Evolutionary conservation across 2,888 invertebrate genomes (phyloP), one percentile per base, ranked within the genome.

Genomic region (Spodoptera littoralis): DNA sequence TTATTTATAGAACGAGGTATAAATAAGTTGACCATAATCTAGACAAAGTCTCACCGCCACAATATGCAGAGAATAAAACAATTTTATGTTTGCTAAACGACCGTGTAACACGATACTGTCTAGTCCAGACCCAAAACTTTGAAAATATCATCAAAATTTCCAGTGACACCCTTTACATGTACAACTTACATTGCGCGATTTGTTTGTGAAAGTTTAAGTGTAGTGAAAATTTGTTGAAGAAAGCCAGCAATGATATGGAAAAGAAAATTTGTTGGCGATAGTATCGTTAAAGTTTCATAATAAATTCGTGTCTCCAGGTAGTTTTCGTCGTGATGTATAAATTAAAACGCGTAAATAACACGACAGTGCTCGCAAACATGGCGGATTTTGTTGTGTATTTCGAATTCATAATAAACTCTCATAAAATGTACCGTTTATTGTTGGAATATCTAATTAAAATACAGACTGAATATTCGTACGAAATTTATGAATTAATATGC

Each of bases 321-420:
- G 56, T 73, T 74, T 54, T 13, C 11, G 51, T 60, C 22, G 44
- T 60, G 45, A 60, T 46, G 51, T 70, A 62, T 74, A 70, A 73
- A 74, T 74, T 73, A 62, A 73, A 73, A 74, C 61, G 12, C 70
- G 62, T 70, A 70, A 74, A 72, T 73, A 74, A 70, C 66, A 63
- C 66, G 60, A 73, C 70, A 66, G n/a, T 47, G 47, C 24, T 60
- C 52, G 36, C 51, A 56, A 61, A 70, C 50, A 70, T 30, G 43
- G 66, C 22, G 53, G 51, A 56, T 70, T 73, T 48, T 11, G 51
- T 60, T 54, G 45, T 64, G 64, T 73, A 49, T 73, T 69, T 54
- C 58, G 57, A 72, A 69, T 73, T 60, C 58, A 73, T 72, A 12
- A 55, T 46, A 42, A 55, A 47, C 30, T 43, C 43, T 60, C 60